Evolutionary conservation across 92 coral and sea anemone genomes (phyloP).

Genomic region (Heliopora coerulea): DNA sequence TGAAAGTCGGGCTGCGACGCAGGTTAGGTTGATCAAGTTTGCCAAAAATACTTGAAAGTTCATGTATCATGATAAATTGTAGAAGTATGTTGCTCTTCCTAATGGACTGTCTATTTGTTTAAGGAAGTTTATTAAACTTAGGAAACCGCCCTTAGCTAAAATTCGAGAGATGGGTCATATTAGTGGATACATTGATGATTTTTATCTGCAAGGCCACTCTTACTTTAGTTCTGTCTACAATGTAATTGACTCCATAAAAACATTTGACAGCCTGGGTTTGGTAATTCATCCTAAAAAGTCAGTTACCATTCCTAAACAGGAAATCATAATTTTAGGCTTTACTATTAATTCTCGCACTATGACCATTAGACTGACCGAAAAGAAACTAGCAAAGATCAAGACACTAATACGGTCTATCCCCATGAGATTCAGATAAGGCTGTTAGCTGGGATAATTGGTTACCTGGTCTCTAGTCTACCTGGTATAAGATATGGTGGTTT

Average conservation of each 20-base stretch:
- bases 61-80: constrained; percentile 33
- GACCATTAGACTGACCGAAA: neutral
- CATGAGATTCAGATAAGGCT: neutral
- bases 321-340: neutral
- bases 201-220: constrained; percentile 53
- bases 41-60: constrained; percentile 39
- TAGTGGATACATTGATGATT: constrained; percentile 60
- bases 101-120: constrained; percentile 58
- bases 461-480: constrained; percentile 61
- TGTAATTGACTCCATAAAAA: no score
- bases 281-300: no score
- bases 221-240: constrained; percentile 44
- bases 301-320: neutral
- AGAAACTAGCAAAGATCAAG: no score
- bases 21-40: constrained; percentile 17
- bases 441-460: constrained; percentile 45
- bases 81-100: constrained; percentile 44
- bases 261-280: no score
- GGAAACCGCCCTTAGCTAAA: constrained; percentile 58
- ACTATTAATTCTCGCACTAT: neutral
- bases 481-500: constrained; percentile 59
- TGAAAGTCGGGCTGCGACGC: no score
- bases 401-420: no score
- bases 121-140: constrained; percentile 55
- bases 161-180: constrained; percentile 38